Evolutionary conservation across 2,113 vertebrate species (phyloP).

Genomic region (Bombycilla garrulus): DNA sequence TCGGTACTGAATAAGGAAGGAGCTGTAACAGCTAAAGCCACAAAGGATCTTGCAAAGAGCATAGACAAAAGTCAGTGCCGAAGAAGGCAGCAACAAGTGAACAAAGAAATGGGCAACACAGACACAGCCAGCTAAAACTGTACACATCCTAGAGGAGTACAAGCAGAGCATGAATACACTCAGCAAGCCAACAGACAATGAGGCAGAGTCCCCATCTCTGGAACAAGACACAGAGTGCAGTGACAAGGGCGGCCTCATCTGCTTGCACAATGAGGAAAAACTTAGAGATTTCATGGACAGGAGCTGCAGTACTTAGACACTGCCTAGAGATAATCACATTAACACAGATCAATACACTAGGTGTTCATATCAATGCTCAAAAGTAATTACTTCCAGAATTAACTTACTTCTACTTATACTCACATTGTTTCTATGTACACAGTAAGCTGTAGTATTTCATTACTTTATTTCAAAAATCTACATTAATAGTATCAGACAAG

Average conservation of each 20-base stretch:
- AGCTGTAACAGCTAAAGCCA: neutral
- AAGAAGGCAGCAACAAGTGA: neutral
- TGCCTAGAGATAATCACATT: neutral
- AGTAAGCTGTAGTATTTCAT: neutral
- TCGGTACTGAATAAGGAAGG: neutral
- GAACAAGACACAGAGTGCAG: neutral
- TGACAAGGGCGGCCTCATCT: neutral
- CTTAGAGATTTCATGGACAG: neutral
- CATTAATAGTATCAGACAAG: neutral
- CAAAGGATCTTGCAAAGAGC: neutral
- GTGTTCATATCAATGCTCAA: neutral
- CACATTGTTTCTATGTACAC: neutral
- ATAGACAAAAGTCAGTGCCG: neutral
- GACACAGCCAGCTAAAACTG: neutral
- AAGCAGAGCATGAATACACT: neutral
- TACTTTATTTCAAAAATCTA: neutral
- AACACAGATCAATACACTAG: neutral
- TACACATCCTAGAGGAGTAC: neutral
- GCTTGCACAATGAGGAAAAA: accelerated
- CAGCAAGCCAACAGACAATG: neutral
- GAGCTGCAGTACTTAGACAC: neutral
- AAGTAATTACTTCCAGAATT: neutral
- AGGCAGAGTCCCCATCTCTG: neutral
- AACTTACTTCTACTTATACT: neutral
- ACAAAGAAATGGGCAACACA: neutral